Percentiles rank a stretch among this genome's conserved stretches.
Conservation (phyloP, 2,797 vertebrate species). For the Ctenosaura bakeri region DNA sequence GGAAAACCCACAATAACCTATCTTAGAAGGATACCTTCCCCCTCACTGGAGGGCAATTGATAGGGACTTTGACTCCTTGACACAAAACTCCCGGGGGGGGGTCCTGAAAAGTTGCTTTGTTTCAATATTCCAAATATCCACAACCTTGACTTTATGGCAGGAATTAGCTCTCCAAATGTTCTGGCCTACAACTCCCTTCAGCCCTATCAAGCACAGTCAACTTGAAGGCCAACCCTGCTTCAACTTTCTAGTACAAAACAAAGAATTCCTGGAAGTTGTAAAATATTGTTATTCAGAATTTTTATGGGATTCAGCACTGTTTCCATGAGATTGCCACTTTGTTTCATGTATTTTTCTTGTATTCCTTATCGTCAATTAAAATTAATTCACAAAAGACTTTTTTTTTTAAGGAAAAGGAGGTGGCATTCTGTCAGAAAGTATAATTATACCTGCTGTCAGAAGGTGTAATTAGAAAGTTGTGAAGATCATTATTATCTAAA, state of each 20-base stretch:
- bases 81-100: no score
- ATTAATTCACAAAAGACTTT: constrained; percentile 61
- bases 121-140: no score
- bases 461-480: constrained; percentile 61
- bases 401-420: constrained; percentile 41
- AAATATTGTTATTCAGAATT: constrained; percentile 61
- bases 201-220: no score
- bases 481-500: constrained; percentile 58
- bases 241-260: background rate
- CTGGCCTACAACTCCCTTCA: no score
- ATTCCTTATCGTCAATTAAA: constrained; percentile 52
- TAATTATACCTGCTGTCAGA: constrained; percentile 55
- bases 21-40: no score
- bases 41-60: no score
- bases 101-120: no score
- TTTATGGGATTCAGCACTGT: constrained; percentile 36
- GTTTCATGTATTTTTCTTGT: constrained; percentile 39
- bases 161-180: no score
- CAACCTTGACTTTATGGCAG: no score
- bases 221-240: background rate
- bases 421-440: constrained; percentile 57
- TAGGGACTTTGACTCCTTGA: no score
- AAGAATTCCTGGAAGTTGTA: constrained; percentile 38
- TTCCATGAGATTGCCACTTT: constrained; percentile 37
- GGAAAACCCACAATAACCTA: no score